A percentile compares a stretch with the other conserved stretches of the same genome.
Conservation (phyloP, 2,888 invertebrate species). For the Drosophila diplacantha region DNA sequence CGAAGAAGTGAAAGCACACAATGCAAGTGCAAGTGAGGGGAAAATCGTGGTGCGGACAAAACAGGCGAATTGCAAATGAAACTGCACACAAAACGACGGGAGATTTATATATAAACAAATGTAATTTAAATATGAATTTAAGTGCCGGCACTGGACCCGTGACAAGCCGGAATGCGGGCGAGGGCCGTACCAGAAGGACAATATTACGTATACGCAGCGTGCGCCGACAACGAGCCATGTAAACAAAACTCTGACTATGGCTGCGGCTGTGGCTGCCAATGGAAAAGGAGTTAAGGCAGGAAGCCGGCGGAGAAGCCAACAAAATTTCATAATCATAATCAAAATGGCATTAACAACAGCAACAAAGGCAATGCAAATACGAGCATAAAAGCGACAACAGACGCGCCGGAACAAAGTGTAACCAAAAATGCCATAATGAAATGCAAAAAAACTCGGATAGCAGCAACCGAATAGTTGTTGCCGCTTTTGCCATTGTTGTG, state of each 20-base stretch:
- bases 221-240: conserved; percentile 72
- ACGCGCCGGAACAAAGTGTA: conserved; percentile 65
- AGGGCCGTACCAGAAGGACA: conserved; percentile 33
- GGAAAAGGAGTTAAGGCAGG: conserved; percentile 22
- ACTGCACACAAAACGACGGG: conserved; percentile 25
- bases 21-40: conserved; percentile 7
- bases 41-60: conserved; percentile 39
- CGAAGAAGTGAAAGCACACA: conserved; percentile 26
- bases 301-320: conserved; percentile 49
- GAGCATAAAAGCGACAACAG: conserved; percentile 56
- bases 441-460: conserved; percentile 57
- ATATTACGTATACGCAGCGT: conserved; percentile 61
- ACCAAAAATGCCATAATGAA: conserved; percentile 68
- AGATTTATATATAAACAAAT: conserved; percentile 50
- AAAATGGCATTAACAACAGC: conserved; percentile 71
- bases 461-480: conserved; percentile 45
- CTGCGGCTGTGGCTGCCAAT: conserved; percentile 44
- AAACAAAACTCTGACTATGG: conserved; percentile 61
- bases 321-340: conserved; percentile 72
- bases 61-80: conserved; percentile 35
- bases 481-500: conserved; percentile 42
- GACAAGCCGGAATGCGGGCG: conserved; percentile 41
- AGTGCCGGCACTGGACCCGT: conserved; percentile 46
- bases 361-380: conserved; percentile 70
- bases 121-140: conserved; percentile 70